Evolutionary conservation across 2,113 vertebrate genomes (phyloP).

Genomic region (Sarotherodon lohbergeri): DNA sequence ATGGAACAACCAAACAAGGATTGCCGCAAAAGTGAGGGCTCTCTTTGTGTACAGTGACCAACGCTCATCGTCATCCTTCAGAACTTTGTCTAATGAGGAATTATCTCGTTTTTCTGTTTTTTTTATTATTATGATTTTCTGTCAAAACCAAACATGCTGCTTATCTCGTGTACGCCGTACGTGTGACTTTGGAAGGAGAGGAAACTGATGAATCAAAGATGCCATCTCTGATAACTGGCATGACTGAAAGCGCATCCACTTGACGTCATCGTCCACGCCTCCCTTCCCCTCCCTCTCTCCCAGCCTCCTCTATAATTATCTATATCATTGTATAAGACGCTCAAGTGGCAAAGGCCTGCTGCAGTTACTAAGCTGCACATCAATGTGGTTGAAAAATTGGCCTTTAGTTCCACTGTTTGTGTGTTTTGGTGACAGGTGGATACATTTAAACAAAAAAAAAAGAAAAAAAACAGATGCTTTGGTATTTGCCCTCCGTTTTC

Average conservation of each 20-base stretch:
- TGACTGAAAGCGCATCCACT: constrained; percentile 39
- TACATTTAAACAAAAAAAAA: neutral
- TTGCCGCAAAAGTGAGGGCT: constrained; percentile 13
- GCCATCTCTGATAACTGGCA: constrained; percentile 25
- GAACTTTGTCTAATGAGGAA: constrained; percentile 44
- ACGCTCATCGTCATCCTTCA: constrained; percentile 49
- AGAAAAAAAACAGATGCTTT: constrained; percentile 2
- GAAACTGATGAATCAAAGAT: constrained; percentile 32
- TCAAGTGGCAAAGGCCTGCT: constrained; percentile 25
- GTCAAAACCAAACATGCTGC: constrained; percentile 77
- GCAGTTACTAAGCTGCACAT: constrained; percentile 30
- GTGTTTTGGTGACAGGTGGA: constrained; percentile 38
- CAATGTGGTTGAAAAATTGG: constrained; percentile 41
- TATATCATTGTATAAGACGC: constrained; percentile 32
- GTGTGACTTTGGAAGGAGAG: constrained; percentile 43
- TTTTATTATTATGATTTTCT: constrained; percentile 26
- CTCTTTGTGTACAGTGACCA: constrained; percentile 67
- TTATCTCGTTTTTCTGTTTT: neutral
- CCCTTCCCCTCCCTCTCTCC: neutral
- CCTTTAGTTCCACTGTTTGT: constrained; percentile 38
- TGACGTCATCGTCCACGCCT: neutral
- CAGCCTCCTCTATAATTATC: constrained; percentile 34
- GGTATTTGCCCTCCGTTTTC: constrained; percentile 23
- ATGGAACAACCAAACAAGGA: constrained; percentile 45
- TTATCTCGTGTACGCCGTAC: constrained; percentile 71